These are phyloP conservation scores for Formica exsecta DNA, from an alignment of 1,140 invertebrate species.

Conservation along the genomic window DNA sequence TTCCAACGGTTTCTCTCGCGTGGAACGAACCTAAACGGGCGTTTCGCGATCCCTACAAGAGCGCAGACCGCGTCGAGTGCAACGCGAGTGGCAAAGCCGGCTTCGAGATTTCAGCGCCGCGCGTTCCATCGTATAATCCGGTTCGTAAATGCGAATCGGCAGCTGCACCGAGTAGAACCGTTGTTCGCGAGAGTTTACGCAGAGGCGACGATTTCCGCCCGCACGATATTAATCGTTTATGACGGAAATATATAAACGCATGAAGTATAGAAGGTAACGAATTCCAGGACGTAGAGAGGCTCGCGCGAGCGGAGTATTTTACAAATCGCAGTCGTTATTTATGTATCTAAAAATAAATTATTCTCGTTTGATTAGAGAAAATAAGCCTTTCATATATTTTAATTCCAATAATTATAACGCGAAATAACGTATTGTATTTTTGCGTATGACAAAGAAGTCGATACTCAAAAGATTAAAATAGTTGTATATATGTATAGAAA, in stretches of 20 bases:
- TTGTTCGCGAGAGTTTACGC: conserved; percentile 22
- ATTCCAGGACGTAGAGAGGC: not conserved
- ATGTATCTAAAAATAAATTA: not conserved
- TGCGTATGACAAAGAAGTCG: not conserved
- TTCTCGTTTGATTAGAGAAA: not conserved
- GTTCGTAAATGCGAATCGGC: conserved; percentile 59
- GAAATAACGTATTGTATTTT: not conserved
- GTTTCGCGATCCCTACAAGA: conserved; percentile 43
- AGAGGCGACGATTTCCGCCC: conserved; percentile 26
- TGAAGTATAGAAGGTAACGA: not conserved
- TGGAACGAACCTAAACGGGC: not conserved
- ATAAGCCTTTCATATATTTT: not conserved
- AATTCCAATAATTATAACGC: not conserved
- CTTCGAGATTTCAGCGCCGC: conserved; percentile 46
- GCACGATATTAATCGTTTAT: conserved; percentile 31
- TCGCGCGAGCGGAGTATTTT: not conserved
- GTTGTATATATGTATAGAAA: not conserved
- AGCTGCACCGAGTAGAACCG: conserved; percentile 27
- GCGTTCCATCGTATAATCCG: conserved; percentile 40
- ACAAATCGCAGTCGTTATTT: not conserved
- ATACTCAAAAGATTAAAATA: conserved; percentile 27
- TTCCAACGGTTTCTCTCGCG: not conserved
- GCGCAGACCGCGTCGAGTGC: conserved; percentile 15
- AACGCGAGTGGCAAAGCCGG: conserved; percentile 26
- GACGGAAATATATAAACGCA: conserved; percentile 33